phyloP scores from a whole-genome alignment of 2,113 vertebrate species.

The Xiphophorus hellerii region DNA sequence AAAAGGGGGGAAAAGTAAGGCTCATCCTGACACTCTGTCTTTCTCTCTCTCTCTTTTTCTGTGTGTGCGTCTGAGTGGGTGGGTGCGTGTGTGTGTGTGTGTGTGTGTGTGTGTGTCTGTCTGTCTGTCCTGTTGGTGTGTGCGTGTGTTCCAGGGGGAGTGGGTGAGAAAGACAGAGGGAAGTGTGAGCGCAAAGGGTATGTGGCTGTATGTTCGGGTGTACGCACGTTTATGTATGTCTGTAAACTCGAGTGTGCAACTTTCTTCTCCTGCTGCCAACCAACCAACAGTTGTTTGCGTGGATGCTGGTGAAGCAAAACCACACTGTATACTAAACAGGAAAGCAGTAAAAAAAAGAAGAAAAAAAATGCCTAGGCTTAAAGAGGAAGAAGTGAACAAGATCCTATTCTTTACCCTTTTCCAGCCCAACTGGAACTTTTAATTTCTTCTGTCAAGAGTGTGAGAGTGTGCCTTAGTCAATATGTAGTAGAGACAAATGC shows the following conservation, averaged over 20 bases:
- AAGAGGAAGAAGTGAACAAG: conserved; percentile 53
- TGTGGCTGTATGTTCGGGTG: conserved; percentile 50
- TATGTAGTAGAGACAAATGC: neutral
- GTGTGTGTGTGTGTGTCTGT: conserved; percentile 59
- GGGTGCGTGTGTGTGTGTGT: conserved; percentile 64
- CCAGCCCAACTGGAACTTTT: conserved; percentile 49
- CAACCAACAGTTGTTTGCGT: conserved; percentile 35
- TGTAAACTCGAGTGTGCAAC: conserved; percentile 71
- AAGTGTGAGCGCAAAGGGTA: conserved; percentile 58
- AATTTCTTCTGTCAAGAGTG: conserved; percentile 52
- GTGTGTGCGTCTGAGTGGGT: conserved; percentile 34
- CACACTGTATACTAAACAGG: conserved; percentile 29
- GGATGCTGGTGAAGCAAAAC: conserved; percentile 60
- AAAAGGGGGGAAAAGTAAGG: conserved; percentile 78
- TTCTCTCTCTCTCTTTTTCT: conserved; percentile 14
- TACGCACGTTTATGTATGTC: conserved; percentile 41
- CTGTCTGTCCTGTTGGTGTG: conserved; percentile 30
- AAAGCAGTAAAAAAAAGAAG: conserved; percentile 33
- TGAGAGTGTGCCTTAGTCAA: conserved; percentile 26
- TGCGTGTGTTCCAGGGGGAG: conserved; percentile 71
- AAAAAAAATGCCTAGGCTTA: conserved; percentile 69
- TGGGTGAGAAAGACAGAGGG: conserved; percentile 59
- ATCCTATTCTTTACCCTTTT: too few relatives aligned
- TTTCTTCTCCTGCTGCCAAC: conserved; percentile 36
- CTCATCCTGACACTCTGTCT: conserved; percentile 72